phyloP scores from a whole-genome alignment of 2,888 invertebrate species.

The Acronicta aceris region DNA sequence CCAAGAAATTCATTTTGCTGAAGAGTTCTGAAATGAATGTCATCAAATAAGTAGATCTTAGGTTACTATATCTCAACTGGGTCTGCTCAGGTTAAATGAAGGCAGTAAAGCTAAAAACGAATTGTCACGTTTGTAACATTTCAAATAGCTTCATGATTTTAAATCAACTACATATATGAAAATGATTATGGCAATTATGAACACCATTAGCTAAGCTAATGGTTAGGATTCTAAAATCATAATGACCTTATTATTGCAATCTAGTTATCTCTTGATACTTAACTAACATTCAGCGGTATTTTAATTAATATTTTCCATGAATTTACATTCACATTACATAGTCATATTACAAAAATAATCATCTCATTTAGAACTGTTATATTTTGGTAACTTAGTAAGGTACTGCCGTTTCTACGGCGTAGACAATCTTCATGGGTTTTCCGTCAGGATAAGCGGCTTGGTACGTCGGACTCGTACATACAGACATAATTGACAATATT shows the following conservation, averaged over 20 bases:
- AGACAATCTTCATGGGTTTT: no score
- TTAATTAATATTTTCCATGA: background rate
- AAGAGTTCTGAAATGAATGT: slow-evolving; percentile 66
- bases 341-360: no score
- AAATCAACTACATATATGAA: background rate
- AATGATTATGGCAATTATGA: background rate
- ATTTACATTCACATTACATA: background rate
- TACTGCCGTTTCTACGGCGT: no score
- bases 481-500: no score
- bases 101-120: background rate
- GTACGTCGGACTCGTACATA: no score
- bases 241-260: background rate
- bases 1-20: slow-evolving; percentile 69
- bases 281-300: no score
- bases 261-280: no score
- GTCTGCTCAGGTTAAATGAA: background rate
- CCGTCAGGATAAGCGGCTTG: no score
- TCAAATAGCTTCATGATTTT: background rate
- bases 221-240: background rate
- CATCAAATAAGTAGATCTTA: no score
- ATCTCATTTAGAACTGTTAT: no score
- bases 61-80: background rate
- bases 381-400: no score
- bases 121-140: background rate
- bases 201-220: no score